Conservation (phyloP, 2,797 vertebrate species). For the Ptychadena robeensis region DNA sequence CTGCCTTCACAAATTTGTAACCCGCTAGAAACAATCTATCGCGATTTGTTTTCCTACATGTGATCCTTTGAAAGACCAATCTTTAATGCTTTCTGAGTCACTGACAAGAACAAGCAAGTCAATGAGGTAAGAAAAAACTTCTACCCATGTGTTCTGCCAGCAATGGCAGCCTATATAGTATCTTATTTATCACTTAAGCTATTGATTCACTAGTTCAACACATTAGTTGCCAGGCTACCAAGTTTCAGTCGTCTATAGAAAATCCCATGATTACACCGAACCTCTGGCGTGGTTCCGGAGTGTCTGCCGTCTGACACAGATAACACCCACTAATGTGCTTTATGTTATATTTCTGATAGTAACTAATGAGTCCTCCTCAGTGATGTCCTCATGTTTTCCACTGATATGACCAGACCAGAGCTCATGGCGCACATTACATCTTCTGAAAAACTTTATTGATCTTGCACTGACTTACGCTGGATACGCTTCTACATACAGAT, state of each 20-base stretch:
- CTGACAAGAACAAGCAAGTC: too few relatives aligned
- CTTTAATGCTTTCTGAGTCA: too few relatives aligned
- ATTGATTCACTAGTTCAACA: conserved; percentile 7
- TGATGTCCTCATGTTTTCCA: not conserved
- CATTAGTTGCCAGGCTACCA: conserved; percentile 2
- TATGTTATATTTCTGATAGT: not conserved
- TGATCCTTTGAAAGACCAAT: too few relatives aligned
- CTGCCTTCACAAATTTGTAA: too few relatives aligned
- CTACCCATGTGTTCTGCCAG: not conserved
- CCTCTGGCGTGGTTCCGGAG: not conserved
- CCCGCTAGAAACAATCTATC: too few relatives aligned
- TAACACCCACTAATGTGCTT: not conserved
- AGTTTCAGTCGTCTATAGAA: not conserved
- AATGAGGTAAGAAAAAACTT: too few relatives aligned
- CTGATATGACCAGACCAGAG: not conserved
- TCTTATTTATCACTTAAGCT: not conserved
- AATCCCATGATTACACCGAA: not conserved
- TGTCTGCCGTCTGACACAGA: not conserved
- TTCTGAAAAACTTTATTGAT: not conserved
- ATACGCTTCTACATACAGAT: too few relatives aligned
- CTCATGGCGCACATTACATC: not conserved
- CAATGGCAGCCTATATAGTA: not conserved
- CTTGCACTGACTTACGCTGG: not conserved
- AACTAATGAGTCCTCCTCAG: not conserved
- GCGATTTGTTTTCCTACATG: too few relatives aligned